A percentile compares a stretch with the other conserved stretches of the same genome.
These are phyloP conservation scores for Brassicogethes aeneus DNA, from an alignment of 2,888 invertebrate species.

Conservation along the genomic window DNA sequence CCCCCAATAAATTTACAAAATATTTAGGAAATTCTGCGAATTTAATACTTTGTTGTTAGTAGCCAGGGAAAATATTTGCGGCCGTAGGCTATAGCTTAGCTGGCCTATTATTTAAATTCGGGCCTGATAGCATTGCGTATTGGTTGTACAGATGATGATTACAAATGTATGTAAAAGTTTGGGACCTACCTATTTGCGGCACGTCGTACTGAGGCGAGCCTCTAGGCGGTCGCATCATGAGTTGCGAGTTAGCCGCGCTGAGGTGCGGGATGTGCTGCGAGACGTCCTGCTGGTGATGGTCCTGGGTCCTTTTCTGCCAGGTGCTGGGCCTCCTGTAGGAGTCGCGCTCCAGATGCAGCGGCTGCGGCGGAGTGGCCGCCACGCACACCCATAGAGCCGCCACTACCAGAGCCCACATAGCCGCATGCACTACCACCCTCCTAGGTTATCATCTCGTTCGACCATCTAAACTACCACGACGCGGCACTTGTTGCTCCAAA, in stretches of 20 bases:
- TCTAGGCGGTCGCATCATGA: conserved; percentile 69
- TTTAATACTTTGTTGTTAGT: too few species aligned
- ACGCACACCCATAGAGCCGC: conserved; percentile 39
- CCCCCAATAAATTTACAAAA: too few species aligned
- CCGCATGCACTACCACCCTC: conserved; percentile 25
- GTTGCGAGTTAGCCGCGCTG: conserved; percentile 44
- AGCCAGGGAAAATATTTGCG: too few species aligned
- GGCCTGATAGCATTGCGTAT: too few species aligned
- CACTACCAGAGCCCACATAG: conserved; percentile 38
- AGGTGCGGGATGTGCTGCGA: conserved; percentile 38
- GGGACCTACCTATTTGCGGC: conserved; percentile 73
- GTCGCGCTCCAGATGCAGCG: conserved; percentile 36
- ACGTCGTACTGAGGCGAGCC: conserved; percentile 75
- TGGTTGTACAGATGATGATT: too few species aligned
- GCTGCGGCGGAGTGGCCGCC: conserved; percentile 38
- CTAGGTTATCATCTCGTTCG: conserved; percentile 36
- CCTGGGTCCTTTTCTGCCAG: conserved; percentile 31
- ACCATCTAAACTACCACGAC: conserved; percentile 27
- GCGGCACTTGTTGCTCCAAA: conserved; percentile 34
- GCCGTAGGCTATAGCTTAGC: too few species aligned
- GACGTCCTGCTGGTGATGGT: conserved; percentile 39
- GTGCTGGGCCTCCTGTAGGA: conserved; percentile 28
- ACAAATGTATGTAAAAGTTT: too few species aligned
- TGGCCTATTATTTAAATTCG: too few species aligned
- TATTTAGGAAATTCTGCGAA: too few species aligned